Conservation (phyloP, 1,140 invertebrate species). For the Lerema accius region DNA sequence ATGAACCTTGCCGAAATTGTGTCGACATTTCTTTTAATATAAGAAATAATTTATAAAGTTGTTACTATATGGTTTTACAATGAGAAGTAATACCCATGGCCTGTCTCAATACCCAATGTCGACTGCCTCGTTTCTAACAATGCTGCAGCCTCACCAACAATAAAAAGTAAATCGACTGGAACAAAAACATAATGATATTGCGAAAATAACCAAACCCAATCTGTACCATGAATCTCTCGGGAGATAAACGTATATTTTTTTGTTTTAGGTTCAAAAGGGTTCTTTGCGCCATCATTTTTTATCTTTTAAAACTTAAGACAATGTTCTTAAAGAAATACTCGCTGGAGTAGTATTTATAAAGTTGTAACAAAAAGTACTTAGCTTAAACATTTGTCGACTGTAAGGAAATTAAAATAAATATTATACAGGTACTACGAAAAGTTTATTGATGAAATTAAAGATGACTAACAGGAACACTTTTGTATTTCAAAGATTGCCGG, state of each 20-base stretch:
- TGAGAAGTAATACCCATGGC: constrained; percentile 19
- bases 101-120: neutral
- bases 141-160: constrained; percentile 8
- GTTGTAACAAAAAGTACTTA: no score
- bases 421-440: no score
- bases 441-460: no score
- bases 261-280: constrained; percentile 1
- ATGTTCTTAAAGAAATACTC: neutral
- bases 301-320: neutral
- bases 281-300: neutral
- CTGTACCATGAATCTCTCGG: constrained; percentile 7
- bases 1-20: no score
- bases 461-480: no score
- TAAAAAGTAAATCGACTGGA: constrained; percentile 32
- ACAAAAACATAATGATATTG: constrained; percentile 27
- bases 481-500: no score
- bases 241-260: constrained; percentile 25
- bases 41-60: neutral
- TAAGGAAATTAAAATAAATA: no score
- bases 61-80: constrained; percentile 4
- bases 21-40: no score
- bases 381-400: no score
- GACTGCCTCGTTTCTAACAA: constrained; percentile 17
- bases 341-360: no score
- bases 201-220: constrained; percentile 16